Base-by-base conservation (phyloP, 2,113 vertebrate species). In the Verasper variegatus region DNA sequence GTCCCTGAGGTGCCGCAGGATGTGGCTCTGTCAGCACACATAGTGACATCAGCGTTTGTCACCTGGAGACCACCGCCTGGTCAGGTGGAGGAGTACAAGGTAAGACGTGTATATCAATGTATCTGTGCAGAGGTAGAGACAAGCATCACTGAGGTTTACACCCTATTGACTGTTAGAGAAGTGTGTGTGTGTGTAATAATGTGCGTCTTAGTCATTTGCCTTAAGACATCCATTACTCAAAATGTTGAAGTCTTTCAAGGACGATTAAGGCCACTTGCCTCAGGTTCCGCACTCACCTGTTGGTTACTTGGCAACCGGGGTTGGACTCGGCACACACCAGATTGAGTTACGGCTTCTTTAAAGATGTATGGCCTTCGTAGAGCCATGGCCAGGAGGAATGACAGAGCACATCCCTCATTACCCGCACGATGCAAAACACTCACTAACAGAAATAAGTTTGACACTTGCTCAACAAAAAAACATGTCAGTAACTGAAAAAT, bases 311-410 rank as follows among this genome's bases (percentile, higher is more conserved):
- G 95, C 89, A 92, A 95, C 93, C 40, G 71, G 71, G 80, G 87
- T 87, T 42, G 40, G 40, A 3, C 40, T 42, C 90, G 78, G 91
- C 70, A 90, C 91, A 89, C 93, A 82, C 90, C 78, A 90, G 94
- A 96, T 98, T 93, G 6, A 86, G 95, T 98, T 97, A 93, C 96
- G 87, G 78, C 80, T 90, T 92, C 92, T 96, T 95, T 95, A 99
- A 97, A 94, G 94, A 96, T 98, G 95, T 86, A 98, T 95, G 90
- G 94, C 90, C 86, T 62, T 77, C 54, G 12, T 17, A 56, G 77
- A 83, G 64, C 64, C 57, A 27, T 0, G 14, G 67, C 75, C 89
- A 89, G 78, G 69, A 68, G 78, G 78, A 84, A 87, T 92, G 90
- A 93, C 84, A 68, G 70, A 80, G 86, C 89, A 89, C 60, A 78